A percentile compares a stretch with the other conserved stretches of the same genome.
Conservation (phyloP, 2,113 vertebrate species). For the Pseudopipra pipra region DNA sequence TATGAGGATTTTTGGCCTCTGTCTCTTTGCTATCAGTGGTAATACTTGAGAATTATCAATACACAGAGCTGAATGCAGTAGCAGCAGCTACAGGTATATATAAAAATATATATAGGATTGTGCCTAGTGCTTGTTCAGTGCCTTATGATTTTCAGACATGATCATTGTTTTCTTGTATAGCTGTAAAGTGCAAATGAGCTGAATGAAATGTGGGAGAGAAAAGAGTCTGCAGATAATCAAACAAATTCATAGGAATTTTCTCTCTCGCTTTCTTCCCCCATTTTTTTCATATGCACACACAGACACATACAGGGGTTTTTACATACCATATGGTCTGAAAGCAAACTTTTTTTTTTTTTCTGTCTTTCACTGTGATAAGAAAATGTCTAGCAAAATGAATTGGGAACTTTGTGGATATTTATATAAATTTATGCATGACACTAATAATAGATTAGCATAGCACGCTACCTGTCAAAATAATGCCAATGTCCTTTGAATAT, state of each 20-base stretch:
- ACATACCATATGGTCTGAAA: not conserved
- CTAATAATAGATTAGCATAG: not conserved
- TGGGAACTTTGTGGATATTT: not conserved
- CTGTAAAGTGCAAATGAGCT: not conserved
- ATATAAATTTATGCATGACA: not conserved
- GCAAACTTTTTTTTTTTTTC: not conserved
- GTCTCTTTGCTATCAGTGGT: not conserved
- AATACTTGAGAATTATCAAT: not conserved
- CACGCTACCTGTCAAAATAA: not conserved
- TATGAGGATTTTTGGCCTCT: not conserved
- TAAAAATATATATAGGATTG: not conserved
- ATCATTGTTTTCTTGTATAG: not conserved
- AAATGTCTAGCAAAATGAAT: not conserved
- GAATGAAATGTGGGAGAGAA: not conserved
- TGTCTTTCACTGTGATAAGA: not conserved
- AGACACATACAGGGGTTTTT: fast-evolving
- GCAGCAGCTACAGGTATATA: not conserved
- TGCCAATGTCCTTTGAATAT: not conserved
- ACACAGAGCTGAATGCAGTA: not conserved
- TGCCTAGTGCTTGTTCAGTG: not conserved
- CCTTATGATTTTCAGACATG: not conserved
- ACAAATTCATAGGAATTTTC: not conserved
- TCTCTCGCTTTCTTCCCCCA: not conserved
- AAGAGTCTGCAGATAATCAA: not conserved
- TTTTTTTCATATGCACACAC: not conserved